Base-by-base conservation (phyloP, 2,888 invertebrate genomes). In the Drosophila tripunctata region DNA sequence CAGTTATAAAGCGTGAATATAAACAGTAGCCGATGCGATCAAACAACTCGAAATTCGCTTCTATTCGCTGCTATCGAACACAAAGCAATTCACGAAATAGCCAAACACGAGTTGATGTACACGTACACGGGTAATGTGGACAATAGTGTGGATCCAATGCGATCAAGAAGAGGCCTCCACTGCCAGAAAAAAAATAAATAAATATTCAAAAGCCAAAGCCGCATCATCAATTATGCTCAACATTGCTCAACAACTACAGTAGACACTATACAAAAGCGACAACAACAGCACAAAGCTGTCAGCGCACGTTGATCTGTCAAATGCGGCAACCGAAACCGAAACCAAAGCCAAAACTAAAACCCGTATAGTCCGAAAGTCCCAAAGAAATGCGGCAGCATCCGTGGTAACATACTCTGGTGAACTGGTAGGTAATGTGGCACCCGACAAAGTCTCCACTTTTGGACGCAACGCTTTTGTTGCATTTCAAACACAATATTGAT, bases 271-370 rank as follows among this genome's bases (percentile, higher is more conserved):
- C 36, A 38, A 41, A 30, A 65, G 14, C 22, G 30, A 30, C 36
- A 57, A 51, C 58, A 30, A 68, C 64, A 75, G 55, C 48, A 67
- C 65, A 75, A 82, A 86, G 87, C 87, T 88, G 88, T 87, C 88
- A 88, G 84, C 88, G 76, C 78, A 67, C 78, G 85, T 75, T 84
- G 80, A 87, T 79, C 86, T 85, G 88, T 88, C 88, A 88, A 86
- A 86, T 72, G 76, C 70, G 58, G 80, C 78, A 79, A 66, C 79
- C 74, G 76, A 81, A 71, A 54, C 58, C 24, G 67, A 66, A 57
- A 36, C 47, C 52, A 67, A 63, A 51, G 47, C 44, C 48, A 45
- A 73, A 61, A n/a, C n/a, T n/a, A n/a, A n/a, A n/a, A n/a, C n/a
- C n/a, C n/a, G n/a, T n/a, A n/a, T n/a, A n/a, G 10, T 27, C 10